Evolutionary conservation across 2,113 vertebrate species (phyloP), one percentile per base, ranked within the genome.

Genomic region (Onychostruthus taczanowskii): DNA sequence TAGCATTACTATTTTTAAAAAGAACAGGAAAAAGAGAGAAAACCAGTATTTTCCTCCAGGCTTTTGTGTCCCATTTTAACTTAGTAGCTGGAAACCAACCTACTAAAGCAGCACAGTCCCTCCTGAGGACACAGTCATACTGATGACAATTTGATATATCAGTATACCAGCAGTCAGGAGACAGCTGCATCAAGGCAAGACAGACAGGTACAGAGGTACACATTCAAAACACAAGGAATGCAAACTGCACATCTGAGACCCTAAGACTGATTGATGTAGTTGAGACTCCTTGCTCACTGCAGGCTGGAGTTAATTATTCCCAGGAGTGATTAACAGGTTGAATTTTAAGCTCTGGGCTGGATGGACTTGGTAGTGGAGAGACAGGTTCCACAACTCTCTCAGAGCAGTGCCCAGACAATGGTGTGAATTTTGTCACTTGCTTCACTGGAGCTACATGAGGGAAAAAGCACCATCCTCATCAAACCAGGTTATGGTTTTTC

Each of bases 261-360:
- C 41, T 52, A 33, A 41, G 28, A 70, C 30, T 89, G 76, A 92
- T 9, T 84, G 79, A 87, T 55, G n/a, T 31, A 75, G 52, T 49
- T 26, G 69, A 72, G 49, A 63, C 35, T 66, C 31, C 35, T 87
- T 72, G 39, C 44, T 84, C 16, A 49, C 50, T 87, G 61, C 50
- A 73, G 53, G 31, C 63, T 94, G 83, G 33, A 74, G 69, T 76
- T 81, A 95, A 89, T 89, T 81, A 73, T 93, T 91, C 76, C 72
- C 84, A 91, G 43, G 30, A 93, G 72, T 86, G 93, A 89, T 81
- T 67, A 84, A 41, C 37, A 59, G n/a, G 64, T 75, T 52, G 50
- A 81, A 72, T 66, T 90, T 91, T 93, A 93, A 93, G 64, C 59
- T 95, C 50, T 62, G n/a, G 30, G 41, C 64, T 84, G 53, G 49